A percentile compares a stretch with the other conserved stretches of the same genome.
Evolutionary conservation across 2,113 vertebrate genomes (phyloP).

Genomic region (Colossoma macropomum): DNA sequence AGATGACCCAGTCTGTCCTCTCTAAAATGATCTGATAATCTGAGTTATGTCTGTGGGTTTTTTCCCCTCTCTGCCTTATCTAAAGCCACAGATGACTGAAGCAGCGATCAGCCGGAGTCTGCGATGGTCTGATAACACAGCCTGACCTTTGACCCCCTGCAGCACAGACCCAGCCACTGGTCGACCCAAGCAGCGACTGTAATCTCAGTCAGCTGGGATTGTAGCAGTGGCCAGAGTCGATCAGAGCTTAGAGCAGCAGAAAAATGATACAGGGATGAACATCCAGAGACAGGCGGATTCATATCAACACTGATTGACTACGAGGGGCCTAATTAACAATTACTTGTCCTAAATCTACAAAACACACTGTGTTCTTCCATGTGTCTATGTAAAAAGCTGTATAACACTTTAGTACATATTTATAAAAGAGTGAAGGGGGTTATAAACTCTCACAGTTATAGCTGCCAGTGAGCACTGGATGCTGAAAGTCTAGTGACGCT

Average conservation of each 20-base stretch:
- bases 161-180: constrained; percentile 35
- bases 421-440: no score
- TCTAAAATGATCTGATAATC: constrained; percentile 56
- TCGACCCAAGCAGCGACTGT: constrained; percentile 18
- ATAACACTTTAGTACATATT: no score
- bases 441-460: no score
- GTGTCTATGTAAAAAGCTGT: no score
- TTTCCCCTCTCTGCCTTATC: constrained; percentile 49
- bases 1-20: constrained; percentile 50
- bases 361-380: no score
- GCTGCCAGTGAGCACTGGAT: no score
- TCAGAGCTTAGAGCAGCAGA: constrained; percentile 1
- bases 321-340: no score
- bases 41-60: constrained; percentile 45
- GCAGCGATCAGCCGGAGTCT: constrained; percentile 48
- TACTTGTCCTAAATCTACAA: no score
- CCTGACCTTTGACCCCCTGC: constrained; percentile 53
- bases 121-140: constrained; percentile 57
- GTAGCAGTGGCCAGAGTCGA: constrained; percentile 9
- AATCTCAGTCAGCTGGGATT: constrained; percentile 43
- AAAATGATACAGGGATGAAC: not conserved
- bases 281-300: not conserved
- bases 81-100: constrained; percentile 60
- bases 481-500: no score
- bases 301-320: no score